Evolutionary conservation across 2,888 invertebrate species (phyloP), one percentile per base, ranked within the genome.

Genomic region (Siphonodentalium dalli): DNA sequence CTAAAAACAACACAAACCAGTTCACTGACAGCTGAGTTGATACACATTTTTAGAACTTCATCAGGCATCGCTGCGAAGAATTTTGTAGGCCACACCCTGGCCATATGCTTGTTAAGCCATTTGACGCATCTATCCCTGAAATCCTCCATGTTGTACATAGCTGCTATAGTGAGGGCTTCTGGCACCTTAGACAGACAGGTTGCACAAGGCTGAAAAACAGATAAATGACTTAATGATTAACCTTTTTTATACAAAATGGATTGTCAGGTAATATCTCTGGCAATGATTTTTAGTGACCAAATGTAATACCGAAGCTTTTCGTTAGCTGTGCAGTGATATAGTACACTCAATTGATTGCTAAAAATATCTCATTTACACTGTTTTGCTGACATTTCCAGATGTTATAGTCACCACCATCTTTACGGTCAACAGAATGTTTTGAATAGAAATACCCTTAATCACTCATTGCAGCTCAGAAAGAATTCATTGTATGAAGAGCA

Each of bases 21-120:
- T 15, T 70, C 70, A 18, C 59, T 50, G 8, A 74, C 58, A 0
- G 77, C 66, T 7, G 63, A 59, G 5, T 69, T 56, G 37, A 69
- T 68, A 54, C 77, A 74, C 26, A 72, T 63, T 31, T 77, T 71
- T 45, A 80, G 69, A 37, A 76, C 69, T 73, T 93, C 92, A 29
- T 89, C 86, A 0, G 93, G 91, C 53, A 96, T 82, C 38, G 89
- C 88, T 0, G 93, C 90, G 82, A 96, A 96, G 3, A 90, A 88
- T 71, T 93, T 89, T 2, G 92, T 92, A 0, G 93, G 91, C 95
- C 96, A 95, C 42, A 96, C 90, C 72, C 90, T 87, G 7, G 88
- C 86, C 80, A 93, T 94, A 80, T 95, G 87, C 61, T 89, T 88
- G 23, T 91, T 91, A 37, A 92, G 88, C 95, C 95, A 95, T 61